phyloP scores from a whole-genome alignment of 2,797 vertebrate species.

The Coregonus sp. region DNA sequence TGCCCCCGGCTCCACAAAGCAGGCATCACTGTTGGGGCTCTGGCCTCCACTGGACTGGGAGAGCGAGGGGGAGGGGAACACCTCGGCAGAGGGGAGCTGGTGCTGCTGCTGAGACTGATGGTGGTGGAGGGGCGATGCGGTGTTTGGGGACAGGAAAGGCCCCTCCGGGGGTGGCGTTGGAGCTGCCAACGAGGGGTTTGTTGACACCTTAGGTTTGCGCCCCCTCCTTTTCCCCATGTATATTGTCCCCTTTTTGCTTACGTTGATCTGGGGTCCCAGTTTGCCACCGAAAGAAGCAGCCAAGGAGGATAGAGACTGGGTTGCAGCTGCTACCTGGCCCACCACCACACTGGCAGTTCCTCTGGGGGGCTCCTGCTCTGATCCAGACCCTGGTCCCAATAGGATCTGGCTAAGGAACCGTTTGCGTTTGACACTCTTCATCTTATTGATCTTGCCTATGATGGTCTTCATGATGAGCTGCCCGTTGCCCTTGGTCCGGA shows the following conservation, averaged over 20 bases:
- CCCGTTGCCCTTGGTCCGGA: conserved; percentile 88
- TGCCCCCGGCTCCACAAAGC: conserved; percentile 92
- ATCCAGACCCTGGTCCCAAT: conserved; percentile 70
- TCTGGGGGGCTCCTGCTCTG: conserved; percentile 66
- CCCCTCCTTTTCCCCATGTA: conserved; percentile 98
- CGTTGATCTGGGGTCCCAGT: conserved; percentile 95
- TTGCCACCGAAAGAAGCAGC: conserved; percentile 94
- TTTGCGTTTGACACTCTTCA: conserved; percentile 96
- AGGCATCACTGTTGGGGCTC: conserved; percentile 92
- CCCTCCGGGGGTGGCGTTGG: conserved; percentile 63
- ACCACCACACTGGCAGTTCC: conserved; percentile 43
- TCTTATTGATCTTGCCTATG: conserved; percentile 98
- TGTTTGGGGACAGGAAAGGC: conserved; percentile 73
- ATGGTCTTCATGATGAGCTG: conserved; percentile 97
- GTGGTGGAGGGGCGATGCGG: conserved; percentile 76
- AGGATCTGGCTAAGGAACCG: conserved; percentile 94
- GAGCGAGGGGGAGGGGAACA: conserved; percentile 89
- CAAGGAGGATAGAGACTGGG: conserved; percentile 85
- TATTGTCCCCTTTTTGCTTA: conserved; percentile 99
- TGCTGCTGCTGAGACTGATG: conserved; percentile 76
- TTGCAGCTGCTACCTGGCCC: conserved; percentile 62
- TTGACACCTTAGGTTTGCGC: conserved; percentile 87
- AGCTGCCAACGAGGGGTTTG: conserved; percentile 40
- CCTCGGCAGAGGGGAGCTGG: conserved; percentile 76
- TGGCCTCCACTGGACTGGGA: conserved; percentile 86